phyloP scores from a whole-genome alignment of 2,797 vertebrate species.

The Pteropus rufus region DNA sequence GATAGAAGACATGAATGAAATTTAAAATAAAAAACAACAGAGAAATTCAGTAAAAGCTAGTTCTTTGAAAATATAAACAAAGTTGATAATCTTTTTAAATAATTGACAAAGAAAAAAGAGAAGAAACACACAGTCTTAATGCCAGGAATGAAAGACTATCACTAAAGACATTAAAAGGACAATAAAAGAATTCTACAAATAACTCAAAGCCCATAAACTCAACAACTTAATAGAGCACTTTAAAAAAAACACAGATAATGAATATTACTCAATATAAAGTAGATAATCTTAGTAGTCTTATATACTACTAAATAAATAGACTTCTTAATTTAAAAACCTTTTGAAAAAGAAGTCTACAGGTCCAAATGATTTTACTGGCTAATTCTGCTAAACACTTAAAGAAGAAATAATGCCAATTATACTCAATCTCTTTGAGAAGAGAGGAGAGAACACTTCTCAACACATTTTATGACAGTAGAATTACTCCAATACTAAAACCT shows the following conservation, averaged over 20 bases:
- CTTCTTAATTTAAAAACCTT: background rate
- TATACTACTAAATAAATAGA: background rate
- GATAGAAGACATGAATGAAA: background rate
- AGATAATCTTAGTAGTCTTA: background rate
- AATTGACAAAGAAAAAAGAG: background rate
- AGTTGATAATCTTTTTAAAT: background rate
- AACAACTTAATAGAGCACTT: background rate
- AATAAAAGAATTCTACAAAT: background rate
- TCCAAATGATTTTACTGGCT: background rate
- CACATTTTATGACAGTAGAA: background rate
- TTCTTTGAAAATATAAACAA: background rate
- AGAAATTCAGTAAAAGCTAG: background rate
- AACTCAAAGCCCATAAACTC: background rate
- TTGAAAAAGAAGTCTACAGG: background rate
- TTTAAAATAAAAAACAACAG: background rate
- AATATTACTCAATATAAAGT: background rate
- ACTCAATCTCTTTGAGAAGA: background rate
- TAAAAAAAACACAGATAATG: background rate
- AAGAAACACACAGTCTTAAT: background rate
- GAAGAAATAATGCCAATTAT: background rate
- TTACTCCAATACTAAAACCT: background rate
- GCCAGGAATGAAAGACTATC: background rate
- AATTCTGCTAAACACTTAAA: background rate
- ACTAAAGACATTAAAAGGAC: background rate
- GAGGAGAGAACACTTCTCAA: background rate